phyloP scores from a whole-genome alignment of 2,797 vertebrate species.

The Chrysocyon brachyurus region DNA sequence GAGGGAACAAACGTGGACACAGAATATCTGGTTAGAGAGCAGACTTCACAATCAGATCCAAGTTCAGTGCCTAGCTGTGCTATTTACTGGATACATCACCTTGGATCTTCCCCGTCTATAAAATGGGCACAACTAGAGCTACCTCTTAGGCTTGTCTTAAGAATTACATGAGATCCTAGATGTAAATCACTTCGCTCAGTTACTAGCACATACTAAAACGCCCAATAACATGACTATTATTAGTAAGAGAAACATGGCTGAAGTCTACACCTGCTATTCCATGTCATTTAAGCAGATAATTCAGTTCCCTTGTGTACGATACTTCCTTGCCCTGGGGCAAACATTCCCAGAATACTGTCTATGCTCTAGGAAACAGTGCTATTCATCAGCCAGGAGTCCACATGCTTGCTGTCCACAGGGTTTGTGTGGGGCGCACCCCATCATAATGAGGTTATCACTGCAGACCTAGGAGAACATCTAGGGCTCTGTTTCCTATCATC shows the following conservation, averaged over 20 bases:
- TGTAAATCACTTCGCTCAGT: background rate
- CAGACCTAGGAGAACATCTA: background rate
- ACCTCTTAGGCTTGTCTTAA: background rate
- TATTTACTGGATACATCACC: background rate
- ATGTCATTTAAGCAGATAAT: background rate
- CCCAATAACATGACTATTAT: background rate
- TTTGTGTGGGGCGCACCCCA: accelerated
- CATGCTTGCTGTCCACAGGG: accelerated
- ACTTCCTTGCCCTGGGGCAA: background rate
- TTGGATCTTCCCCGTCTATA: background rate
- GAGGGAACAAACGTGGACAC: background rate
- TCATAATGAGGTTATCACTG: background rate
- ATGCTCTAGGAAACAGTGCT: background rate
- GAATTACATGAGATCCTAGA: constrained; percentile 15
- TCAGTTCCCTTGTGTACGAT: background rate
- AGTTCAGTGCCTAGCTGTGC: background rate
- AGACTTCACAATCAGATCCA: background rate
- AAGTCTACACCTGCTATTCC: background rate
- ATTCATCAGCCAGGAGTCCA: background rate
- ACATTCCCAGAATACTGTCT: background rate
- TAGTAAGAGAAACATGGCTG: background rate
- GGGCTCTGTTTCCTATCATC: background rate
- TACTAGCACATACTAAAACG: background rate
- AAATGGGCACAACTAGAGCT: background rate
- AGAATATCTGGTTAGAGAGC: background rate